A percentile compares a stretch with the other conserved stretches of the same genome.
Conservation (phyloP, 2,113 vertebrate genomes). For the Camelus bactrianus region DNA sequence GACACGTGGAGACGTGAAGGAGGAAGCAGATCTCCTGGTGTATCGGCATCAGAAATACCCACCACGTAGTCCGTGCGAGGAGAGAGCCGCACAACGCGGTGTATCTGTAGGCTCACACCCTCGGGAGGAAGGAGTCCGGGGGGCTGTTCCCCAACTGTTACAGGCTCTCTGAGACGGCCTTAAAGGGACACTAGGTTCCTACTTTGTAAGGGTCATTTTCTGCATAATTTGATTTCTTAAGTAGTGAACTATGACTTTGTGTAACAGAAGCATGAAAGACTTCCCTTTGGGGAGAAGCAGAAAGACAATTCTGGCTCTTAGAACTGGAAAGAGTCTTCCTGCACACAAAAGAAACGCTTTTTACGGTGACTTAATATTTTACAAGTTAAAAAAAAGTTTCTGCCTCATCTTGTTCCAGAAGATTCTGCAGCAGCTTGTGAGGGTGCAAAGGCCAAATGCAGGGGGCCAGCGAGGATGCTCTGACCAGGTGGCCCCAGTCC, state of each 20-base stretch:
- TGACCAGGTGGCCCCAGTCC: too few relatives aligned
- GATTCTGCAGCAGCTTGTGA: neutral
- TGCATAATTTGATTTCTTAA: neutral
- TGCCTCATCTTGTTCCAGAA: neutral
- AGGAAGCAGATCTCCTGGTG: neutral
- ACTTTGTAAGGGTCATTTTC: neutral
- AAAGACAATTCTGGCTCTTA: neutral
- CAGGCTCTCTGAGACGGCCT: neutral
- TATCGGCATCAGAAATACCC: neutral
- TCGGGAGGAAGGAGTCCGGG: neutral
- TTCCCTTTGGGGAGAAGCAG: neutral
- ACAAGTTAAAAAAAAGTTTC: neutral
- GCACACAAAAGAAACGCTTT: neutral
- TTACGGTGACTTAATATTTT: neutral
- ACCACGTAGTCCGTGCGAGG: rapidly evolving
- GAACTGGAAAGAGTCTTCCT: neutral
- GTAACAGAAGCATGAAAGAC: neutral
- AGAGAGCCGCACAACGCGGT: rapidly evolving
- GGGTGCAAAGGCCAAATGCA: neutral
- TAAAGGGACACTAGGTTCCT: neutral
- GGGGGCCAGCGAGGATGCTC: neutral
- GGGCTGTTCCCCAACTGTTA: neutral
- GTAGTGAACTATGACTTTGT: neutral
- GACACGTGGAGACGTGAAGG: too few relatives aligned
- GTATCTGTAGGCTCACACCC: too few relatives aligned